Base-by-base conservation (phyloP, 2,113 vertebrate genomes). In the Suncus etruscus region DNA sequence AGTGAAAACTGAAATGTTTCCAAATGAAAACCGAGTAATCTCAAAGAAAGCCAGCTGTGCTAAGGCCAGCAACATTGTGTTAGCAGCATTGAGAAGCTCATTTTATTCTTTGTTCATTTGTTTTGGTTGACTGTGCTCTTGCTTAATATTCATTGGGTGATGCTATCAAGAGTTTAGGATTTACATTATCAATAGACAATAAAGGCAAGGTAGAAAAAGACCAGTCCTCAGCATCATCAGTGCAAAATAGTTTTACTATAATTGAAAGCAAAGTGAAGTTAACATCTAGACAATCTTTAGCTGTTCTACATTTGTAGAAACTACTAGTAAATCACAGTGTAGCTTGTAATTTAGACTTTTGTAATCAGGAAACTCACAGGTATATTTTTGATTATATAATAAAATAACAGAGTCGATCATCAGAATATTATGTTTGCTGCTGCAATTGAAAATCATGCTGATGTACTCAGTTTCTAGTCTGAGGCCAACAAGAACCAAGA, bases 301-400 rank as follows among this genome's bases (percentile, higher is more conserved):
- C 27, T 6, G 47, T 76, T 11, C 77, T 58, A 14, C 6, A 63
- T 88, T 50, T 69, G 48, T 78, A 48, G 31, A 72, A 83, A 89
- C 58, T 45, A 1, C 16, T 9, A 32, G 3, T 51, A 51, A 73
- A 24, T 29, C 16, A 51, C 76, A 15, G 25, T 61, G 3, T 73
- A 12, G 83, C 58, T 73, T 69, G 22, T 8, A 47, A 39, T 39
- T 39, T 39, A 39, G 39, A 39, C 8, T 74, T 9, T 84, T 29
- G 54, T 27, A 74, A 87, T 72, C 61, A 22, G 31, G 3, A 83
- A 78, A 4, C 16, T 83, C 16, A 65, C 45, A 83, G 32, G 11
- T 22, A 65, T 77, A 47, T 61, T 54, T 83, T 8, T 54, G 48
- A 86, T 88, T 74, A 54, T 47, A 73, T n/a, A 94, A 66, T 25